A percentile compares a stretch with the other conserved stretches of the same genome.
phyloP scores from a whole-genome alignment of 2,797 vertebrate genomes.

The Fratercula arctica region DNA sequence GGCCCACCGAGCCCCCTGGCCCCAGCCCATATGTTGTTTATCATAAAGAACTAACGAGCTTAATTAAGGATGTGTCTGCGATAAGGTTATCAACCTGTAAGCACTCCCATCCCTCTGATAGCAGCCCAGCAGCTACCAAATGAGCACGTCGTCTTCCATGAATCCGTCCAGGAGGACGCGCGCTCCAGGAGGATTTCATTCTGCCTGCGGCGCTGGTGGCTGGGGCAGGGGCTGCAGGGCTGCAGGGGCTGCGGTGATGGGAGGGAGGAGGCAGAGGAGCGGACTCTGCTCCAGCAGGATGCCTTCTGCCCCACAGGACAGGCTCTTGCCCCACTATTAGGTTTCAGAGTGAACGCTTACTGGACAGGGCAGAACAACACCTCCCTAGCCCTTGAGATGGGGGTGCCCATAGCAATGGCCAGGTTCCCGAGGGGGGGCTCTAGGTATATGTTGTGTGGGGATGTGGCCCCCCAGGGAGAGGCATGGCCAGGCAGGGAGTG shows the following conservation, averaged over 20 bases:
- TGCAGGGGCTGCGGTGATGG: rapidly evolving
- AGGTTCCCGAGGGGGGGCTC: not conserved
- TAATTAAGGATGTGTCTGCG: slow-evolving; percentile 31
- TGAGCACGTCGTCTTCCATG: rapidly evolving
- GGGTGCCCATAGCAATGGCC: not conserved
- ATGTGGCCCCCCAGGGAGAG: not conserved
- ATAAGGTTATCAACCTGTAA: slow-evolving; percentile 32
- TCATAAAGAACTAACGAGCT: slow-evolving; percentile 43
- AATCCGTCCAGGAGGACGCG: rapidly evolving
- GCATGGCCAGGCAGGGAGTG: not conserved
- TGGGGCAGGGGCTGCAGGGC: not conserved
- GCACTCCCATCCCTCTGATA: not conserved
- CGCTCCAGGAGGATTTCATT: not conserved
- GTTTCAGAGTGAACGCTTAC: not conserved
- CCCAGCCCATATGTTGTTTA: slow-evolving; percentile 63
- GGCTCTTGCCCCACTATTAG: not conserved
- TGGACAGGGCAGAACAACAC: not conserved
- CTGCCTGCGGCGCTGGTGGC: rapidly evolving
- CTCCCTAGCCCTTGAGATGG: not conserved
- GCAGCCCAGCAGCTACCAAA: not conserved
- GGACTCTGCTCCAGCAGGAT: not conserved
- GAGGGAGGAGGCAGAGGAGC: not conserved
- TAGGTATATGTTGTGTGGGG: not conserved
- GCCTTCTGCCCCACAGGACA: not conserved
- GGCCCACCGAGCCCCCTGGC: not conserved